Evolutionary conservation across 92 coral and sea anemone genomes (phyloP).

Genomic region (Zoanthus gigantus): DNA sequence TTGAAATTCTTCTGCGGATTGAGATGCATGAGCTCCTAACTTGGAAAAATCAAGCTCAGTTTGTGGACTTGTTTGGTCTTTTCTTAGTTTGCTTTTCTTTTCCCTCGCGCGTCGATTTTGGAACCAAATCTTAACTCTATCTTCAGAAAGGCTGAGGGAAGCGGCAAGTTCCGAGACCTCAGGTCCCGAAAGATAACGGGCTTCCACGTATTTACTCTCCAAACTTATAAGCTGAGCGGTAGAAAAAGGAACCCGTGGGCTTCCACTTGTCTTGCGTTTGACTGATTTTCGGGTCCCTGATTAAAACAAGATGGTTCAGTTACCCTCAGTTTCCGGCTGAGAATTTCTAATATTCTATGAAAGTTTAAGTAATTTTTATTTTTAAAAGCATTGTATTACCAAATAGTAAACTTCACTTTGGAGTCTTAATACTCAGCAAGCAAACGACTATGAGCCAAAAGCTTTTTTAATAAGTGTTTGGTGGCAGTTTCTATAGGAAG

Average conservation of each 20-base stretch:
- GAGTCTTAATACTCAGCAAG: not conserved
- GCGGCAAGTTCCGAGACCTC: constrained; percentile 80
- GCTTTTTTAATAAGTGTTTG: not conserved
- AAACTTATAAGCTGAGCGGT: constrained; percentile 84
- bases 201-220: constrained; percentile 79
- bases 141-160: constrained; percentile 79
- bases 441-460: not conserved
- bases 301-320: not conserved
- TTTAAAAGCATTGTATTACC: not conserved
- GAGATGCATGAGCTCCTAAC: not conserved
- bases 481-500: no score
- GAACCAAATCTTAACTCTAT: constrained; percentile 96
- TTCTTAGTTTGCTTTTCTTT: constrained; percentile 65
- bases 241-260: constrained; percentile 96
- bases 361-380: not conserved
- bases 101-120: constrained; percentile 98
- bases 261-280: constrained; percentile 91
- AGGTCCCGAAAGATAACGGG: constrained; percentile 82
- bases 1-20: not conserved
- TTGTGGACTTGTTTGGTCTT: constrained; percentile 19
- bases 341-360: not conserved
- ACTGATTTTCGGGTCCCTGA: constrained; percentile 59
- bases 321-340: not conserved
- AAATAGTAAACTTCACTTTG: not conserved
- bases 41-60: not conserved